Conservation (phyloP, 2,113 vertebrate species). For the Ranitomeya variabilis region DNA sequence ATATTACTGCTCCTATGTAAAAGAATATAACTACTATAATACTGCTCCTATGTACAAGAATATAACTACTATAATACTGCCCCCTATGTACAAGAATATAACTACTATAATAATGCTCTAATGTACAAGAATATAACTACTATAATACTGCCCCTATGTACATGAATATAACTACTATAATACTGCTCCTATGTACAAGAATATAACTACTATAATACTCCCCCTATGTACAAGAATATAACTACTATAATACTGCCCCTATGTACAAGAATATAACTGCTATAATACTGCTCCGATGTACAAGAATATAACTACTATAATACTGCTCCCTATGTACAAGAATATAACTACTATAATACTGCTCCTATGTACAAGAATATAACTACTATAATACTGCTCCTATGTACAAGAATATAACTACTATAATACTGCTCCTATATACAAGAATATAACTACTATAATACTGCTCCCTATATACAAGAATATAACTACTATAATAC, state of each 20-base stretch:
- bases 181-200: too few relatives aligned
- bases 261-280: neutral
- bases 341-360: slow-evolving; percentile 1
- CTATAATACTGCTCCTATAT: neutral
- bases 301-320: slow-evolving; percentile 3
- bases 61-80: neutral
- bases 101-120: neutral
- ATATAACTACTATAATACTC: too few relatives aligned
- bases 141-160: too few relatives aligned
- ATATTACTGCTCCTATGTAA: neutral
- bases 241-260: too few relatives aligned
- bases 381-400: neutral
- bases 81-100: neutral
- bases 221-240: too few relatives aligned
- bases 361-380: neutral
- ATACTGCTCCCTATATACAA: neutral
- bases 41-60: neutral
- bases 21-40: slow-evolving; percentile 10
- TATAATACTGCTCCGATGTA: neutral
- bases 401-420: slow-evolving; percentile 2
- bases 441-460: too few relatives aligned
- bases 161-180: too few relatives aligned
- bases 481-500: slow-evolving; percentile 12
- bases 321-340: neutral
- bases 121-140: neutral